A percentile compares a stretch with the other conserved stretches of the same genome.
Conservation (phyloP, 2,888 invertebrate genomes). For the Elaeidobius kamerunicus region DNA sequence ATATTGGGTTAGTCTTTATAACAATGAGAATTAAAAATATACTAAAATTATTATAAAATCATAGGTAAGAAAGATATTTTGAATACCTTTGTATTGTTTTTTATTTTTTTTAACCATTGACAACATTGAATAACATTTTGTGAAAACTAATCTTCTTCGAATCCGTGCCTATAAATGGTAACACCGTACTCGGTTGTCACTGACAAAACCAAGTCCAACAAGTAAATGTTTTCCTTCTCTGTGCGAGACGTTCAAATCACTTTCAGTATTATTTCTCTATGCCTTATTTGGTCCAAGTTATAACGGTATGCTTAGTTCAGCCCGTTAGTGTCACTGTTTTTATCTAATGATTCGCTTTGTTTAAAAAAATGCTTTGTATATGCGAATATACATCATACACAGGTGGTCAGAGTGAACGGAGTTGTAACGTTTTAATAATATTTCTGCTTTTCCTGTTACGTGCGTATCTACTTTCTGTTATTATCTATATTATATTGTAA, state of each 20-base stretch:
- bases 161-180: constrained; percentile 1
- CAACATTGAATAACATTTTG: neutral
- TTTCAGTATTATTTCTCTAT: constrained; percentile 29
- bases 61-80: too few relatives aligned
- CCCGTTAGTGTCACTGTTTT: constrained; percentile 29
- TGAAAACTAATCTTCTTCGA: neutral
- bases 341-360: constrained; percentile 21
- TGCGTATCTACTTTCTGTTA: neutral
- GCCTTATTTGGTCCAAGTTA: constrained; percentile 26
- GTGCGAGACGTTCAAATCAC: constrained; percentile 28
- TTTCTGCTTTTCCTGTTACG: neutral
- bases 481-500: too few relatives aligned
- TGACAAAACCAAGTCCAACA: constrained; percentile 20
- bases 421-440: constrained; percentile 11
- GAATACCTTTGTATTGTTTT: too few relatives aligned
- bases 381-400: constrained; percentile 22
- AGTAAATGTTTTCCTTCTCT: constrained; percentile 25
- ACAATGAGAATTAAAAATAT: too few relatives aligned
- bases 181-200: constrained; percentile 11
- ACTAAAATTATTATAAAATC: too few relatives aligned
- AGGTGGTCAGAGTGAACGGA: constrained; percentile 13
- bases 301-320: constrained; percentile 26
- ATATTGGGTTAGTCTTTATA: neutral
- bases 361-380: constrained; percentile 18
- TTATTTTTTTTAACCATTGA: neutral